Evolutionary conservation across 2,797 vertebrate species (phyloP).

Genomic region (Amphiprion clarkii): DNA sequence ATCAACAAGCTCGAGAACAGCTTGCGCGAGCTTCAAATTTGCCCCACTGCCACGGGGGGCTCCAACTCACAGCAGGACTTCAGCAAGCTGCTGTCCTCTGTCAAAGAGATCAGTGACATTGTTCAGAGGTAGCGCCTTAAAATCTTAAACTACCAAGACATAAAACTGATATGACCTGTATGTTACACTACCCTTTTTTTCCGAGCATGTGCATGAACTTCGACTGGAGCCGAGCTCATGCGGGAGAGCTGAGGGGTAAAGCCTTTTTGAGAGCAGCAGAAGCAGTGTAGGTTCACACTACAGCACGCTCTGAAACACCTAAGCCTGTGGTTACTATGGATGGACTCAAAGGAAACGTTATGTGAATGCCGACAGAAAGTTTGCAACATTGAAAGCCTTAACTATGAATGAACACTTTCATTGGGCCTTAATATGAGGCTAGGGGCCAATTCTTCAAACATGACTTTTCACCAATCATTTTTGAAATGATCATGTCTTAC

Average conservation of each 20-base stretch:
- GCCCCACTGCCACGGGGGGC: constrained; percentile 90
- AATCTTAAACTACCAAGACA: constrained; percentile 15
- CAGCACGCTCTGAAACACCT: constrained; percentile 51
- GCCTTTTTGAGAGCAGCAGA: constrained; percentile 27
- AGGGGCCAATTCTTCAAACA: constrained; percentile 64
- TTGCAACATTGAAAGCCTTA: constrained; percentile 64
- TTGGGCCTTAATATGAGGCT: constrained; percentile 47
- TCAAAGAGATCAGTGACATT: constrained; percentile 98
- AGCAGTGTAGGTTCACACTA: constrained; percentile 42
- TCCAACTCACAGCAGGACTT: constrained; percentile 94
- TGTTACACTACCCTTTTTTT: constrained; percentile 21
- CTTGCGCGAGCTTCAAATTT: constrained; percentile 96
- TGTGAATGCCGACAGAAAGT: constrained; percentile 22
- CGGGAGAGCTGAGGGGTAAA: constrained; percentile 34
- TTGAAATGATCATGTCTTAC: constrained; percentile 62
- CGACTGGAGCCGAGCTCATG: constrained; percentile 26
- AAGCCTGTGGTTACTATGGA: constrained; percentile 71
- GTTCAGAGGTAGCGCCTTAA: constrained; percentile 95
- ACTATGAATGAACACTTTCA: constrained; percentile 71
- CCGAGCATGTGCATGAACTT: constrained; percentile 31
- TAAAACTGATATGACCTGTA: constrained; percentile 47
- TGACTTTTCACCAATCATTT: constrained; percentile 71
- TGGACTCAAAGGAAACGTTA: constrained; percentile 56
- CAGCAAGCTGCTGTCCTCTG: constrained; percentile 94
- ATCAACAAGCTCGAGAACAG: constrained; percentile 98